Conservation (phyloP, 2,113 vertebrate genomes). For the Aegithalos caudatus region DNA sequence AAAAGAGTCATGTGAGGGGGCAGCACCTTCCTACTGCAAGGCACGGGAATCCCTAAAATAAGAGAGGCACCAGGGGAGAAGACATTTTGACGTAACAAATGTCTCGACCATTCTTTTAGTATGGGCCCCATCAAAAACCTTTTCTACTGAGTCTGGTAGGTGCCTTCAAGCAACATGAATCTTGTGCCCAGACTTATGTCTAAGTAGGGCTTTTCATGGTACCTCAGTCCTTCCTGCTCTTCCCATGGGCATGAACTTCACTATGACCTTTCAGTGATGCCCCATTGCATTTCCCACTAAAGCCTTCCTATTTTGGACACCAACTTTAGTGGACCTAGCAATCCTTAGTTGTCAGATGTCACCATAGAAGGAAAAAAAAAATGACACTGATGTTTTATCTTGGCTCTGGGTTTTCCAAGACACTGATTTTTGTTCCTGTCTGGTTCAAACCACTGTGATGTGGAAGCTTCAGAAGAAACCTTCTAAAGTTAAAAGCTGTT, state of each 20-base stretch:
- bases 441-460: not conserved
- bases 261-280: not conserved
- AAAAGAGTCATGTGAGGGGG: not conserved
- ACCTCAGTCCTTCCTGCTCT: not conserved
- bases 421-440: not conserved
- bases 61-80: not conserved
- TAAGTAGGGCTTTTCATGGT: not conserved
- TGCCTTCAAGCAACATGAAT: not conserved
- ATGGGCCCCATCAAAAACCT: not conserved
- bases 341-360: not conserved
- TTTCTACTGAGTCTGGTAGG: not conserved
- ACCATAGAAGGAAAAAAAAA: not conserved
- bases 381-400: not conserved
- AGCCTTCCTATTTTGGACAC: not conserved
- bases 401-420: not conserved
- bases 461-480: not conserved
- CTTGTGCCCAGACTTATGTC: not conserved
- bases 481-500: not conserved
- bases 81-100: not conserved
- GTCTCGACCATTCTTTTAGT: accelerated
- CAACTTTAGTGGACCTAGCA: not conserved
- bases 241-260: not conserved
- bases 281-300: not conserved
- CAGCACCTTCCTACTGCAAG: not conserved
- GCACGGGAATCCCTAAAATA: not conserved